phyloP scores from a whole-genome alignment of 2,888 invertebrate species.

The Lithophane socia region DNA sequence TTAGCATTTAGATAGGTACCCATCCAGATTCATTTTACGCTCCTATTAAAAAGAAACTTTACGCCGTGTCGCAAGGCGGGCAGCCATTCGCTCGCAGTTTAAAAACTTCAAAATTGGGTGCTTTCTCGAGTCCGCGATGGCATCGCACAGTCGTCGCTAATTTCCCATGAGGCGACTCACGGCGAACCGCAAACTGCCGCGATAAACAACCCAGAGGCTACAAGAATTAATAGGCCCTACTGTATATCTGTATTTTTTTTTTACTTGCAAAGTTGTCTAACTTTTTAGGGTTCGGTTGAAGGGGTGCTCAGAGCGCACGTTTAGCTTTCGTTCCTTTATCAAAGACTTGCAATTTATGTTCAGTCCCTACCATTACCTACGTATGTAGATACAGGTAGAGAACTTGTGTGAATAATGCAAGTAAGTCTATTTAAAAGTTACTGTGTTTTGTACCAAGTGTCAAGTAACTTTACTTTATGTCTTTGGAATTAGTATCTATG shows the following conservation, averaged over 20 bases:
- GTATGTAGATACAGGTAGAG: background rate
- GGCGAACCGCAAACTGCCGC: conserved; percentile 75
- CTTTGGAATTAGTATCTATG: background rate
- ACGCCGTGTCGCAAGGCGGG: conserved; percentile 58
- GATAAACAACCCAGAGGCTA: conserved; percentile 75
- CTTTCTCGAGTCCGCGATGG: conserved; percentile 70
- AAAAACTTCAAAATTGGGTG: conserved; percentile 81
- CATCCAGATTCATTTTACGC: conserved; percentile 54
- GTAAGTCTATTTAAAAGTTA: background rate
- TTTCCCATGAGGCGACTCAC: conserved; percentile 80
- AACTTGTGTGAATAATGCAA: background rate
- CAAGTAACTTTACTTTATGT: background rate
- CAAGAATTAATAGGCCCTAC: conserved; percentile 66
- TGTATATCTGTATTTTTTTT: conserved; percentile 52
- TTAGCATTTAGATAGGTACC: background rate
- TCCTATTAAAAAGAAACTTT: conserved; percentile 75
- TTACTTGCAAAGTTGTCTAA: conserved; percentile 36
- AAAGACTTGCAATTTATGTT: background rate
- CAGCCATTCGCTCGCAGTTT: conserved; percentile 71
- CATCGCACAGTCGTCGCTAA: conserved; percentile 74
- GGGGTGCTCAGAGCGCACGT: background rate
- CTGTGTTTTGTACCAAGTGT: background rate
- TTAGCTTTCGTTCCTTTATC: background rate
- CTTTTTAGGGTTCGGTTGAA: conserved; percentile 23
- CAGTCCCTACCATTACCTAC: background rate